Conservation (phyloP, 2,888 invertebrate species). For the Morpho deidamia region DNA sequence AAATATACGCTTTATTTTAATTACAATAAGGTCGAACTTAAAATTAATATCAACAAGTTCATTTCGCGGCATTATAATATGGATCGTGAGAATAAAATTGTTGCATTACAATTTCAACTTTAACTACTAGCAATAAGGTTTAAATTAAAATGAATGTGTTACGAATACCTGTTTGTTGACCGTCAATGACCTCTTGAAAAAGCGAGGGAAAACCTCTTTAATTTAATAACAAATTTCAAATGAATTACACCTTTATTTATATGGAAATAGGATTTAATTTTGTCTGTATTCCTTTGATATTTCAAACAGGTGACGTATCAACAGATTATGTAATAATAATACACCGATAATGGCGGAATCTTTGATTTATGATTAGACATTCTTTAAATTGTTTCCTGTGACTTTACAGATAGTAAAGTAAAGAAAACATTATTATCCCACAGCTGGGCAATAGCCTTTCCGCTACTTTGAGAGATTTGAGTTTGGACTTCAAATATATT, state of each 20-base stretch:
- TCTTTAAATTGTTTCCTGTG: not conserved
- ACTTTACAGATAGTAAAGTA: not conserved
- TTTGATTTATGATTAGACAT: constrained; percentile 4
- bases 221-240: not conserved
- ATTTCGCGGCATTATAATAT: constrained; percentile 27
- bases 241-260: not conserved
- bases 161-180: constrained; percentile 65
- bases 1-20: constrained; percentile 1
- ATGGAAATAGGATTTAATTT: not conserved
- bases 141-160: constrained; percentile 5
- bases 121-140: constrained; percentile 3
- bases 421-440: too few relatives aligned
- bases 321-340: constrained; percentile 14
- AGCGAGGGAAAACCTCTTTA: constrained; percentile 29
- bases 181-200: constrained; percentile 65
- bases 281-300: not conserved
- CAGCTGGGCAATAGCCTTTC: too few relatives aligned
- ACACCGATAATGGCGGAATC: constrained; percentile 4
- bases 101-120: constrained; percentile 13
- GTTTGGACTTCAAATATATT: too few relatives aligned
- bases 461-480: too few relatives aligned
- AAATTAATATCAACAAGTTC: constrained; percentile 4
- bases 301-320: constrained; percentile 9
- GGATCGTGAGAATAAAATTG: constrained; percentile 33
- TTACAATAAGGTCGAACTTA: constrained; percentile 4